Evolutionary conservation across 2,797 vertebrate species (phyloP).

Genomic region (Lacerta agilis): DNA sequence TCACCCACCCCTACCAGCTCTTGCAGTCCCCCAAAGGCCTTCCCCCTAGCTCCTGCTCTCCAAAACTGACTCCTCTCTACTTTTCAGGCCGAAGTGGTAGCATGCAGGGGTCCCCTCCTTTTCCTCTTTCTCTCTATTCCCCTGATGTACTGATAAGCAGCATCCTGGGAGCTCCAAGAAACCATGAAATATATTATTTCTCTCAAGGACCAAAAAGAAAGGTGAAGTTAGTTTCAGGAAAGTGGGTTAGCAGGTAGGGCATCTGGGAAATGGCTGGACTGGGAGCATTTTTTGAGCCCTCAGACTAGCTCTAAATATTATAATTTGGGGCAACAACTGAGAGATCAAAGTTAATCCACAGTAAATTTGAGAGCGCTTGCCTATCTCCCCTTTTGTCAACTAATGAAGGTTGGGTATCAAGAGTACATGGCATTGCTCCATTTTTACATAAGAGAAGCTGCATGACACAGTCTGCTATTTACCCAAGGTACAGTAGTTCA

Average conservation of each 20-base stretch:
- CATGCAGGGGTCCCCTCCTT: neutral
- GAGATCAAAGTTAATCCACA: neutral
- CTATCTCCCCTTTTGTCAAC: neutral
- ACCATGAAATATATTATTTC: neutral
- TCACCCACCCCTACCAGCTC: neutral
- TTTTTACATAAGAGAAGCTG: neutral
- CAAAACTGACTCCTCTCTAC: neutral
- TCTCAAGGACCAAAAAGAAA: neutral
- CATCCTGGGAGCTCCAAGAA: too few species aligned
- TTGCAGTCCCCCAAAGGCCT: neutral
- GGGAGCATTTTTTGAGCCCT: neutral
- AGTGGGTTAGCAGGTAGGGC: neutral
- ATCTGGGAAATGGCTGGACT: neutral
- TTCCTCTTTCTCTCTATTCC: neutral
- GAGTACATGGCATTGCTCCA: neutral
- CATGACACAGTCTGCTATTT: neutral
- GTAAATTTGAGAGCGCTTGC: neutral
- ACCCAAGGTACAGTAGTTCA: slow-evolving; percentile 20
- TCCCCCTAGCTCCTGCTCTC: neutral
- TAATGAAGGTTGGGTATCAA: neutral
- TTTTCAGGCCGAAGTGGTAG: neutral
- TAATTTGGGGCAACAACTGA: neutral
- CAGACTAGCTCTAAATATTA: too few species aligned
- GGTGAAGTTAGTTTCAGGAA: too few species aligned
- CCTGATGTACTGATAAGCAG: neutral